Evolutionary conservation across 2,113 vertebrate genomes (phyloP), one percentile per base, ranked within the genome.

Genomic region (Ranitomeya imitator): DNA sequence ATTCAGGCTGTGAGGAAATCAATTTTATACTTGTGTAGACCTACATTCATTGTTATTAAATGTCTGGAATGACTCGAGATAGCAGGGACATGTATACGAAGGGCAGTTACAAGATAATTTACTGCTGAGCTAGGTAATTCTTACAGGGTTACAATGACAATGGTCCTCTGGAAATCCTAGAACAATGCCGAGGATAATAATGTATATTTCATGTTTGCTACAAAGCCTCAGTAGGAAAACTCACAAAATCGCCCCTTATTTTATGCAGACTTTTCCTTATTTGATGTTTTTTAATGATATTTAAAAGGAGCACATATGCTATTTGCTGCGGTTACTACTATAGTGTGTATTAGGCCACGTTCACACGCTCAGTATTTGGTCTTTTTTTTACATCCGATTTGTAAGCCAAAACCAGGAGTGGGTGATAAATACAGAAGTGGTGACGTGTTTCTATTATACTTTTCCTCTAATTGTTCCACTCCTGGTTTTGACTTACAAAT

Each of bases 1-100:
- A 37, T 67, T 73, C 83, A 26, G 83, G 18, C 83, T 74, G 83
- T 85, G 83, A 31, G 15, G 69, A 85, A 85, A 76, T 73, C 83
- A 73, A 76, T 85, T 54, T 69, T 21, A 13, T 21, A 19, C 26
- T 60, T 74, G 14, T 60, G 59, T 31, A 74, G 83, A 76, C 83
- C 69, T 37, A 74, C 69, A 76, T 85, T n/a, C 67, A 85, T 60
- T 74, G n/a, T 73, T 71, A 74, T 74, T 59, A 59, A 59, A 74
- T 18, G 10, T 74, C 54, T 37, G 45, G 6, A 74, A 74, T 59
- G 54, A 85, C 11, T 76, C 83, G 59, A 21, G 67, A 74, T 57
- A 76, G 76, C 7, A n/a, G 63, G 45, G 45, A 54, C 63, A 23
- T 84, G 45, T 54, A 84, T 84, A 26, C 12, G n/a, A 55, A 55